phyloP scores from a whole-genome alignment of 2,797 vertebrate species.

The Myripristis murdjan region DNA sequence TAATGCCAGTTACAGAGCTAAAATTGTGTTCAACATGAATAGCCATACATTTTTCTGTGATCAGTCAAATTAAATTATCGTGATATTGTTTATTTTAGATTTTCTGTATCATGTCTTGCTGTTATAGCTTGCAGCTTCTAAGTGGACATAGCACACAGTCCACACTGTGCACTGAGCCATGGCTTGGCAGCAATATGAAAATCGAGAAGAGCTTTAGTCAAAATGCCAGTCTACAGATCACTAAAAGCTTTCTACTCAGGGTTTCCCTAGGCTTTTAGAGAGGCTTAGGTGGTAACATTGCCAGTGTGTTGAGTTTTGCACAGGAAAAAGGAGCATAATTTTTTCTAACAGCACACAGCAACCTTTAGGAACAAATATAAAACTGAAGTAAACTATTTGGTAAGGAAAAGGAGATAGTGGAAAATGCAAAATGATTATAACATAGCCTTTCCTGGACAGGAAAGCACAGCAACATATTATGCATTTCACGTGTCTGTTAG shows the following conservation, averaged over 20 bases:
- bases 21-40: not conserved
- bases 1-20: not conserved
- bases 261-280: conserved; percentile 78
- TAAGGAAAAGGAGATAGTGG: conserved; percentile 6
- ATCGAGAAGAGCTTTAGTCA: conserved; percentile 85
- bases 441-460: not conserved
- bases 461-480: not conserved
- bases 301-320: conserved; percentile 63
- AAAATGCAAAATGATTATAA: too few species aligned
- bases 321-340: conserved; percentile 38
- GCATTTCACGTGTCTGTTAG: not conserved
- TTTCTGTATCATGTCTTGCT: conserved; percentile 37
- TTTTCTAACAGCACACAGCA: conserved; percentile 39
- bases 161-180: conserved; percentile 71
- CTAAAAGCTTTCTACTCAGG: conserved; percentile 85
- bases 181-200: conserved; percentile 82
- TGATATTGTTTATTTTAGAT: conserved; percentile 1
- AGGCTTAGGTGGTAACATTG: conserved; percentile 76
- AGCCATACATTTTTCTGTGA: conserved; percentile 3
- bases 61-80: not conserved
- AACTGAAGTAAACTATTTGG: conserved; percentile 33
- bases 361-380: conserved; percentile 40
- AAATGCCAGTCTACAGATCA: conserved; percentile 86
- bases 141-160: conserved; percentile 61
- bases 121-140: conserved; percentile 46